A percentile compares a stretch with the other conserved stretches of the same genome.
Conservation (phyloP, 1,140 invertebrate genomes). For the Sitodiplosis mosellana region DNA sequence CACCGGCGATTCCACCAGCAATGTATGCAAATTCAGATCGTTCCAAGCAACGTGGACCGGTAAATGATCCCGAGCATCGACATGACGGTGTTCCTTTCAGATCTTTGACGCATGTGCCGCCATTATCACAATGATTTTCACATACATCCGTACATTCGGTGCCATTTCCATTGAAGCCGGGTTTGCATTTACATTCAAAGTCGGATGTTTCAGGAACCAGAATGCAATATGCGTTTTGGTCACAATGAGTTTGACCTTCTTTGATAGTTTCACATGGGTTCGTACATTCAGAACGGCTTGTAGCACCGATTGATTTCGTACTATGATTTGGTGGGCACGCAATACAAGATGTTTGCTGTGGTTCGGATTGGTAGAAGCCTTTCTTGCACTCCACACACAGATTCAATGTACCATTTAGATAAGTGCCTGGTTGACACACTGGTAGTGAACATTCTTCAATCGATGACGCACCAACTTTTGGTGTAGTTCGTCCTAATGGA, state of each 20-base stretch:
- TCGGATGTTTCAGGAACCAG: conserved; percentile 67
- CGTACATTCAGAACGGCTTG: conserved; percentile 68
- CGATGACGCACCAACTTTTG: conserved; percentile 56
- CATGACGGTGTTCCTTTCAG: conserved; percentile 64
- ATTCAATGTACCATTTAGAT: conserved; percentile 67
- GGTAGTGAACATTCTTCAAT: conserved; percentile 83
- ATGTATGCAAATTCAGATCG: conserved; percentile 91
- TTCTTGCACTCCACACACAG: conserved; percentile 77
- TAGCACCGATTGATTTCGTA: conserved; percentile 60
- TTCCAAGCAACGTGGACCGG: conserved; percentile 72
- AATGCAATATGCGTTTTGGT: conserved; percentile 74
- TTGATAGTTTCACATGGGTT: conserved; percentile 69
- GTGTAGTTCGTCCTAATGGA: conserved; percentile 75
- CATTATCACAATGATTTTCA: conserved; percentile 74
- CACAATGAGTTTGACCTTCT: conserved; percentile 59
- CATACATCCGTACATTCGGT: conserved; percentile 71
- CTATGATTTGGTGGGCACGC: conserved; percentile 84
- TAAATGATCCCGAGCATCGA: conserved; percentile 77
- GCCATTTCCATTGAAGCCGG: conserved; percentile 80
- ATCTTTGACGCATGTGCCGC: conserved; percentile 79
- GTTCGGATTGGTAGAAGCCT: conserved; percentile 81
- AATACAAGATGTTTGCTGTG: conserved; percentile 74
- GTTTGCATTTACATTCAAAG: conserved; percentile 85
- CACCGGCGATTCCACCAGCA: conserved; percentile 77
- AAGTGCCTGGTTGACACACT: conserved; percentile 63